These are phyloP conservation scores for Picus viridis DNA, from an alignment of 2,797 vertebrate species.

Conservation along the genomic window DNA sequence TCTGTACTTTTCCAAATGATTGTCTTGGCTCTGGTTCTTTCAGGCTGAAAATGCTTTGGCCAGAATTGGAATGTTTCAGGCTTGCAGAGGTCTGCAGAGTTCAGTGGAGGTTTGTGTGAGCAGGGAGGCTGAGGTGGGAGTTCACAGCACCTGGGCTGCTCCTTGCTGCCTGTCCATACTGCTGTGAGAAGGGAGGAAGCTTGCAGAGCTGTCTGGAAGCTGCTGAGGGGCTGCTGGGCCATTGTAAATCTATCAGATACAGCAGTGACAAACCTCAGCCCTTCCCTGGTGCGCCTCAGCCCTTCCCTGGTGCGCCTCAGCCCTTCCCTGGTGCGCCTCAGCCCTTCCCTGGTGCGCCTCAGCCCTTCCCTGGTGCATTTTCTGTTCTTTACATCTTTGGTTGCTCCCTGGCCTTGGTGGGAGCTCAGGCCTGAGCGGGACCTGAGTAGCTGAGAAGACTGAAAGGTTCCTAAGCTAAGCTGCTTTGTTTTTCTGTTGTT, in stretches of 20 bases:
- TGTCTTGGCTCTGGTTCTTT: slow-evolving; percentile 19
- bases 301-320: no score
- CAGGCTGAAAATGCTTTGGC: slow-evolving; percentile 34
- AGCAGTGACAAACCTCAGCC: not conserved
- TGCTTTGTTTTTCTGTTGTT: not conserved
- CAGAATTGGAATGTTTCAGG: not conserved
- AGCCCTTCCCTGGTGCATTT: not conserved
- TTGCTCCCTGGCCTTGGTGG: not conserved
- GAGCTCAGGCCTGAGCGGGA: fast-evolving
- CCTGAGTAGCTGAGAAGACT: not conserved
- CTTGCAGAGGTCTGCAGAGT: not conserved
- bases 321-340: no score
- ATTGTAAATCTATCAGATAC: not conserved
- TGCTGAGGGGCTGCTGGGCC: not conserved
- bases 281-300: not conserved
- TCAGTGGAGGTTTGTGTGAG: not conserved
- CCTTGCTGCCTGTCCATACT: not conserved
- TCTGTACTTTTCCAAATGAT: slow-evolving; percentile 53
- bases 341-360: no score
- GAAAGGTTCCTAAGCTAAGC: not conserved
- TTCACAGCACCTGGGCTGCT: not conserved
- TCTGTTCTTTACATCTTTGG: not conserved
- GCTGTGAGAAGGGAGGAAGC: not conserved
- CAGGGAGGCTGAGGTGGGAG: not conserved
- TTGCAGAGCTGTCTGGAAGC: not conserved